Percentiles rank a stretch among this genome's conserved stretches.
Evolutionary conservation across 2,888 invertebrate species (phyloP).

Genomic region (Hedychridium roseum): DNA sequence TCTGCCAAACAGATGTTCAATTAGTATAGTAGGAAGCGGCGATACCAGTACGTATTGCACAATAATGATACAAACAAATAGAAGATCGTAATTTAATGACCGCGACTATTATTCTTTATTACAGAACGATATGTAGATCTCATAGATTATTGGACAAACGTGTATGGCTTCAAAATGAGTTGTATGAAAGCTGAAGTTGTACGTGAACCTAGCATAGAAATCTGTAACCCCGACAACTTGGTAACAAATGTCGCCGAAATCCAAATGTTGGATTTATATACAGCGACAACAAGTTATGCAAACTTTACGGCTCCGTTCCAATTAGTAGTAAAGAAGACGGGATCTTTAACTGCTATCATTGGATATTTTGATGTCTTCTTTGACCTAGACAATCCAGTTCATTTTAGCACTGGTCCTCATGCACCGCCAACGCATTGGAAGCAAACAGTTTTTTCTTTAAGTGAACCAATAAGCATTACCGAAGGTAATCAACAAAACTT

Average conservation of each 20-base stretch:
- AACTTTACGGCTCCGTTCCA: conserved; percentile 78
- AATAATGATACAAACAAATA: too few species aligned
- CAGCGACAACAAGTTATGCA: conserved; percentile 75
- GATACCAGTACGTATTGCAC: conserved; percentile 68
- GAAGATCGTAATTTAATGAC: conserved; percentile 6
- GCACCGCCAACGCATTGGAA: conserved; percentile 90
- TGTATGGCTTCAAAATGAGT: conserved; percentile 94
- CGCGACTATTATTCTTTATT: too few species aligned
- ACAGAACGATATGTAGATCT: conserved; percentile 74
- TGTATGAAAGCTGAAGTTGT: conserved; percentile 87
- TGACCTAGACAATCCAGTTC: conserved; percentile 72
- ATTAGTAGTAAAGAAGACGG: conserved; percentile 71
- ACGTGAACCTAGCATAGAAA: conserved; percentile 77
- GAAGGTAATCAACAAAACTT: conserved; percentile 66
- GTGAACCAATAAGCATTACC: conserved; percentile 75
- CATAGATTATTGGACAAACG: conserved; percentile 90
- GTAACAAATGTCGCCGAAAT: conserved; percentile 56
- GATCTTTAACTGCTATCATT: conserved; percentile 79
- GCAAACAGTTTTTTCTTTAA: conserved; percentile 88
- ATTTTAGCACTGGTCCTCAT: conserved; percentile 82
- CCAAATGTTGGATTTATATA: conserved; percentile 74
- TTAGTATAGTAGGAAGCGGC: conserved; percentile 82
- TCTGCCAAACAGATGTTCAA: conserved; percentile 84
- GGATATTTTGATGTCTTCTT: conserved; percentile 94
- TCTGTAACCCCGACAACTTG: conserved; percentile 61